A percentile compares a stretch with the other conserved stretches of the same genome.
These are phyloP conservation scores for Syncerus caffer DNA, from an alignment of 2,797 vertebrate species.

Conservation along the genomic window DNA sequence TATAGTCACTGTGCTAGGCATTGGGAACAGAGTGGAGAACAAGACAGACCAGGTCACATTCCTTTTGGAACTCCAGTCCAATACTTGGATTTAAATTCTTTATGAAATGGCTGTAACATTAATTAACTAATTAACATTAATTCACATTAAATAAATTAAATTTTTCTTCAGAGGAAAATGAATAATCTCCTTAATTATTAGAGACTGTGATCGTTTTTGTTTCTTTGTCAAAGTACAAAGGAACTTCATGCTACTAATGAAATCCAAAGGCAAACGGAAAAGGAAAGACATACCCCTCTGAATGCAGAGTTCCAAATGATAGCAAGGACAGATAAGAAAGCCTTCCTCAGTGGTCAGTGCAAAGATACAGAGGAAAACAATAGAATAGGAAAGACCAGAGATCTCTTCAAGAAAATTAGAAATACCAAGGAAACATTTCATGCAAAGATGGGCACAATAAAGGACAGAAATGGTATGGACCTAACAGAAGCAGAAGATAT, in stretches of 20 bases:
- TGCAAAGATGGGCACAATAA: background rate
- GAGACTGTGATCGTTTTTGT: background rate
- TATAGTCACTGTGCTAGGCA: background rate
- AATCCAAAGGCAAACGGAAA: background rate
- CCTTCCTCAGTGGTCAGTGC: background rate
- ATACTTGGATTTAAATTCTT: background rate
- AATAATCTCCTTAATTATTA: background rate
- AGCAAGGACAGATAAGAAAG: background rate
- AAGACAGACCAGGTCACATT: background rate
- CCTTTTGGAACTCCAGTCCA: background rate
- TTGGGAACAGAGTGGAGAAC: background rate
- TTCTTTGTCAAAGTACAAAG: background rate
- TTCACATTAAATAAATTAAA: slow-evolving; percentile 15
- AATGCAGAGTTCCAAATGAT: background rate
- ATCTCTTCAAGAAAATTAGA: background rate
- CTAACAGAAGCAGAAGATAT: background rate
- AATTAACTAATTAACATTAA: slow-evolving; percentile 33
- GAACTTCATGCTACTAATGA: background rate
- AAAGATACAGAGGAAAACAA: background rate
- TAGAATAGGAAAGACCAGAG: background rate
- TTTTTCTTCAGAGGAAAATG: slow-evolving; percentile 18
- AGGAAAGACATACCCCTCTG: background rate
- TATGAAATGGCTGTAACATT: background rate
- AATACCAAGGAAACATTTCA: background rate
- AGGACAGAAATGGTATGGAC: background rate